Conservation (phyloP, 1,140 invertebrate genomes). For the Drosophila teissieri region DNA sequence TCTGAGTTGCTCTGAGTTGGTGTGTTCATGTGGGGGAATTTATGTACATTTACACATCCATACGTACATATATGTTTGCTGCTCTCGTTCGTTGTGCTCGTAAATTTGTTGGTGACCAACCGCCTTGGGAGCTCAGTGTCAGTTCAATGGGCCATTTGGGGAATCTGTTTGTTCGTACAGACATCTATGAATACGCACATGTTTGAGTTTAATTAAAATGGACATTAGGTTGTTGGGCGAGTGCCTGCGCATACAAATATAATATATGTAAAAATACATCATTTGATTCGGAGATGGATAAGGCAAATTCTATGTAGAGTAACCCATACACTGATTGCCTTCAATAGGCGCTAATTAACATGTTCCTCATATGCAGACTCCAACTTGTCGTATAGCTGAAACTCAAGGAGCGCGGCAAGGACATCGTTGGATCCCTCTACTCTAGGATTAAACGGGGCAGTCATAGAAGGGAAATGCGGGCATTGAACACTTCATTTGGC, state of each 20-base stretch:
- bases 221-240: constrained; percentile 57
- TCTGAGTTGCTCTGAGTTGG: not conserved
- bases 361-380: not conserved
- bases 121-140: constrained; percentile 45
- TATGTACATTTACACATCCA: not conserved
- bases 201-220: constrained; percentile 81
- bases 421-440: not conserved
- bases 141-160: constrained; percentile 77
- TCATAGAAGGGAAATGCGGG: not conserved
- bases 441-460: not conserved
- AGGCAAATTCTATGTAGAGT: constrained; percentile 15
- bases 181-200: constrained; percentile 49
- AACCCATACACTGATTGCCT: not conserved
- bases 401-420: not conserved
- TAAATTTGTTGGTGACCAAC: constrained; percentile 58
- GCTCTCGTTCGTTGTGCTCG: constrained; percentile 16
- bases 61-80: not conserved
- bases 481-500: constrained; percentile 63
- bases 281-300: constrained; percentile 27
- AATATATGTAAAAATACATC: constrained; percentile 19
- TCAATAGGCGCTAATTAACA: constrained; percentile 48
- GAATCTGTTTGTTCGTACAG: constrained; percentile 53
- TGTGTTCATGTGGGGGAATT: constrained; percentile 5
- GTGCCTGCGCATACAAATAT: constrained; percentile 4
- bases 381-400: not conserved